Evolutionary conservation across 1,140 invertebrate genomes (phyloP), one percentile per base, ranked within the genome.

Genomic region (Penaeus japonicus): DNA sequence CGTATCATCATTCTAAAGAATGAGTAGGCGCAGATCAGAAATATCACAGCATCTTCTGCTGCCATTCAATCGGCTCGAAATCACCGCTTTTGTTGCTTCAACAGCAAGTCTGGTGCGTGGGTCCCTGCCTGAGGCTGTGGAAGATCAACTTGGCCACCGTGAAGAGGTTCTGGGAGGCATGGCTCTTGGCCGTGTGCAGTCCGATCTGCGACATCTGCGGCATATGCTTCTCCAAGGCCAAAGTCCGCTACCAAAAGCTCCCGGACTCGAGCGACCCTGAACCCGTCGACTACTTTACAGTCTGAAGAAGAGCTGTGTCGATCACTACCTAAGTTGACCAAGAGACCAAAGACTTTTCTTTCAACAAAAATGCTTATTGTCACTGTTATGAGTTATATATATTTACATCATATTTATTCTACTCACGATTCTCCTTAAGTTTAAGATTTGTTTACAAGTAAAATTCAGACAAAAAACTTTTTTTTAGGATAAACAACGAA

Each of bases 71-170:
- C 15, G 54, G 10, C 12, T 20, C 27, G 39, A 30, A 24, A 2
- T 20, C 2, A 78, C 65, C 22, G 24, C 35, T 47, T 39, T 22
- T 62, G 18, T 62, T 54, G 88, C 53, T 81, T 89, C 94, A 94
- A 53, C 92, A 96, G 95, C 95, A 96, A 93, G 95, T 96, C 82
- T 96, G 95, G 95, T 95, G 95, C 90, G 92, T 94, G 17, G 95
- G 94, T 0, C 95, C 95, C 0, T 94, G 94, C 84, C 91, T 96
- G 22, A 93, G 95, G 55, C 93, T 94, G 70, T 94, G 94, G 92
- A 95, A 95, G 92, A 95, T 96, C 89, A 94, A 94, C 91, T 96
- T 94, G 91, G 94, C 94, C 0, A 91, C 90, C 27, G 94, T 95
- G 2, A 90, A 84, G 75, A 86, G 82, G 35, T 90, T 89, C 84